Evolutionary conservation across 1,140 invertebrate genomes (phyloP).

Genomic region (Calephelis nemesis): DNA sequence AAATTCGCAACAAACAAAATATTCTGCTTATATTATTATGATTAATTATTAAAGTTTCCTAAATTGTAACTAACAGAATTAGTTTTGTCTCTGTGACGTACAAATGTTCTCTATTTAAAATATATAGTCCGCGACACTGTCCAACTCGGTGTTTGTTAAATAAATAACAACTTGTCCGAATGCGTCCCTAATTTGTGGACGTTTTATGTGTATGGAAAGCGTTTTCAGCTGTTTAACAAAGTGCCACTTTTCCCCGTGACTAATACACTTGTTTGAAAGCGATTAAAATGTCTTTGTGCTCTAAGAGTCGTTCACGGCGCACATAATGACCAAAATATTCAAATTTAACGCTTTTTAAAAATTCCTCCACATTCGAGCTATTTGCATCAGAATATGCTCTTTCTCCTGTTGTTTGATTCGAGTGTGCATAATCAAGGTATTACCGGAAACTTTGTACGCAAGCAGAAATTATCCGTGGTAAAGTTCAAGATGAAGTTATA

Average conservation of each 20-base stretch:
- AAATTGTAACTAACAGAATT: no score
- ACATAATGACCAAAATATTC: conserved; percentile 36
- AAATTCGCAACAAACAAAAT: no score
- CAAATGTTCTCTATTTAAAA: background rate
- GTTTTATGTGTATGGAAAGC: conserved; percentile 49
- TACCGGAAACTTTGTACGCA: conserved; percentile 4
- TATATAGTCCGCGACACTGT: conserved; percentile 33
- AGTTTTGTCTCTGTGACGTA: no score
- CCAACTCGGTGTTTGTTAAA: conserved; percentile 38
- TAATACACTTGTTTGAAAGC: conserved; percentile 59
- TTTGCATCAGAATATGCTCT: conserved; percentile 35
- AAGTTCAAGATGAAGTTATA: no score
- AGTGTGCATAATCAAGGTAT: conserved; percentile 12
- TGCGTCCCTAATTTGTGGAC: conserved; percentile 44
- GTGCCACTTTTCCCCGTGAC: conserved; percentile 60
- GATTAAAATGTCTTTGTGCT: conserved; percentile 54
- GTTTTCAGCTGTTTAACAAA: conserved; percentile 61
- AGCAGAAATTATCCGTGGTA: background rate
- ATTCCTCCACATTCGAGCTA: conserved; percentile 43
- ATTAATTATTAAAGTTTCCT: no score
- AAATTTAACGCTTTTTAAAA: conserved; percentile 52
- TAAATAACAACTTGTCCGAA: conserved; percentile 55
- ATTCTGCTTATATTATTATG: no score
- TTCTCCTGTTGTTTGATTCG: background rate
- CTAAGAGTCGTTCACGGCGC: conserved; percentile 19